Conservation (phyloP, 2,797 vertebrate genomes). For the Sebastes jordani region DNA sequence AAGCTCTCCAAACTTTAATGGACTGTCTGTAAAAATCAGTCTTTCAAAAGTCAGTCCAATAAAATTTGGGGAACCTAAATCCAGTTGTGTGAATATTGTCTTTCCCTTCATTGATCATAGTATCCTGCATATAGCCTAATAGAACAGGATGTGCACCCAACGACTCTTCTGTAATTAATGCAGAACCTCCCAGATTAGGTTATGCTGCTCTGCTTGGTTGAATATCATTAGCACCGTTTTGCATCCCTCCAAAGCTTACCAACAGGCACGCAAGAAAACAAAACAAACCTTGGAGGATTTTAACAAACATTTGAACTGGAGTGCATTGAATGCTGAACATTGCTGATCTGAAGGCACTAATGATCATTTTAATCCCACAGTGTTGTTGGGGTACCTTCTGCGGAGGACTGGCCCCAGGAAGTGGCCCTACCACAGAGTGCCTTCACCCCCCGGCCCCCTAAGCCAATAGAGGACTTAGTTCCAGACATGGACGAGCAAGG, state of each 20-base stretch:
- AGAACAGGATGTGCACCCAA: background rate
- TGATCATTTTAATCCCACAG: conserved; percentile 69
- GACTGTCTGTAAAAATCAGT: background rate
- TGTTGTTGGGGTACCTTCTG: conserved; percentile 92
- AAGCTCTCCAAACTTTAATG: background rate
- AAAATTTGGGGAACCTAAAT: background rate
- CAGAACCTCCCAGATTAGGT: background rate
- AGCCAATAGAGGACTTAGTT: conserved; percentile 92
- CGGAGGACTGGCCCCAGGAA: conserved; percentile 96
- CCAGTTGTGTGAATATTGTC: background rate
- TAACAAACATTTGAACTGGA: background rate
- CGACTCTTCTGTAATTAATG: background rate
- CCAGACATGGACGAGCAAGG: conserved; percentile 95
- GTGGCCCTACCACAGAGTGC: conserved; percentile 95
- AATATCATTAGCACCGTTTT: background rate
- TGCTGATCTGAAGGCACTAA: conserved; percentile 34
- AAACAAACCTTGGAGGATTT: background rate
- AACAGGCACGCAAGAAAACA: background rate
- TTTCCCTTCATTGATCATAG: background rate
- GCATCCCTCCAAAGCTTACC: background rate
- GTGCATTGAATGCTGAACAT: background rate
- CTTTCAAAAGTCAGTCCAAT: background rate
- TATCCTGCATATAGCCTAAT: background rate
- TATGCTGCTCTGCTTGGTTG: background rate
- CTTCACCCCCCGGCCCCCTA: conserved; percentile 89